Percentiles rank a stretch among this genome's conserved stretches.
Evolutionary conservation across 2,888 invertebrate genomes (phyloP).

Genomic region (Nomada fucata): DNA sequence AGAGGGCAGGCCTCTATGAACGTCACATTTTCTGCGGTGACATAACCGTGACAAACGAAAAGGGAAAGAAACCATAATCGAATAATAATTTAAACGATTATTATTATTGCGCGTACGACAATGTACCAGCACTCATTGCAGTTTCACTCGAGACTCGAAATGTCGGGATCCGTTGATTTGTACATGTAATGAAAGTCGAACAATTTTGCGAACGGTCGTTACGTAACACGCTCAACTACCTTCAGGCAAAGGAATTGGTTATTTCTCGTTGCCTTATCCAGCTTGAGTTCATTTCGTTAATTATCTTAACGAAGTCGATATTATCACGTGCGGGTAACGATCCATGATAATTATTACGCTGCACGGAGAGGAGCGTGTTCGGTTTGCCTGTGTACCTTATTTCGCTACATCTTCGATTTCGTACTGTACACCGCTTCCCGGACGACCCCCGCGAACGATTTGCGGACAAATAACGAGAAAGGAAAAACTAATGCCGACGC

Average conservation of each 20-base stretch:
- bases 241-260: neutral
- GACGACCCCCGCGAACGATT: slow-evolving; percentile 29
- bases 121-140: too few relatives aligned
- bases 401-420: slow-evolving; percentile 38
- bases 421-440: slow-evolving; percentile 22
- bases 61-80: neutral
- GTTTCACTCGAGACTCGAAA: too few relatives aligned
- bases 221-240: too few relatives aligned
- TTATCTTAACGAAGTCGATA: slow-evolving; percentile 69
- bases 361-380: slow-evolving; percentile 42
- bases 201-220: too few relatives aligned
- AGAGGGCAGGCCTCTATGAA: neutral
- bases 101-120: too few relatives aligned
- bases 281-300: slow-evolving; percentile 73
- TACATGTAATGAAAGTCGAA: too few relatives aligned
- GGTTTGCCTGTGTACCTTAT: neutral
- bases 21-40: neutral
- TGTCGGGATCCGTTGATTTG: too few relatives aligned
- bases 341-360: slow-evolving; percentile 70
- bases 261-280: neutral
- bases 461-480: slow-evolving; percentile 18
- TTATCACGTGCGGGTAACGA: slow-evolving; percentile 66
- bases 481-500: slow-evolving; percentile 1
- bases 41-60: neutral
- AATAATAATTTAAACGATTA: neutral